Conservation (phyloP, 2,797 vertebrate species). For the Myripristis murdjan region DNA sequence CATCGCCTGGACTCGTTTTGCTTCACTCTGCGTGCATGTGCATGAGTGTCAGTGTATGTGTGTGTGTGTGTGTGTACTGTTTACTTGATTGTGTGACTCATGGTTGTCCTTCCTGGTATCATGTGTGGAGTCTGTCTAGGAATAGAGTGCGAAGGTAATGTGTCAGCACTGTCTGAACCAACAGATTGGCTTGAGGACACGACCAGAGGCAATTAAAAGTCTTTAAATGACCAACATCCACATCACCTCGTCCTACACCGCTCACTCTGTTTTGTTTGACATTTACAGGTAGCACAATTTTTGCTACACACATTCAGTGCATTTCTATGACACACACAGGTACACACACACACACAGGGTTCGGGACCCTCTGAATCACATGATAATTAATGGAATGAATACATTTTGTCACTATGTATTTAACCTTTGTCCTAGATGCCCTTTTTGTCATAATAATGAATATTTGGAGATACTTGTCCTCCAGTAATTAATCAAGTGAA, state of each 20-base stretch:
- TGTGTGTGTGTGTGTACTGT: slow-evolving; percentile 49
- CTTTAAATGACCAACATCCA: neutral
- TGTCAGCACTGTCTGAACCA: slow-evolving; percentile 10
- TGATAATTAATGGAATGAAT: neutral
- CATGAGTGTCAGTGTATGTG: slow-evolving; percentile 55
- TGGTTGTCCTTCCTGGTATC: slow-evolving; percentile 27
- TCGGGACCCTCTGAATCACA: neutral
- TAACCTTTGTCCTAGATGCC: neutral
- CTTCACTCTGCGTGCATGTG: slow-evolving; percentile 48
- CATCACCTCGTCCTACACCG: neutral
- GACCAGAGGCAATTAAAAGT: neutral
- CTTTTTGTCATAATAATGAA: neutral
- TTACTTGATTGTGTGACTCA: slow-evolving; percentile 48
- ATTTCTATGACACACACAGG: slow-evolving; percentile 22
- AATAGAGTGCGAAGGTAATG: slow-evolving; percentile 22
- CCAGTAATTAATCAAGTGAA: too few relatives aligned
- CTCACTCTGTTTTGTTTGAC: neutral
- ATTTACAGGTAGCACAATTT: neutral
- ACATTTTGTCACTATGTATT: neutral
- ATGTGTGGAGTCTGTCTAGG: slow-evolving; percentile 8
- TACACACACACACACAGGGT: neutral
- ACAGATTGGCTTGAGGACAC: slow-evolving; percentile 5
- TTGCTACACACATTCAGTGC: neutral
- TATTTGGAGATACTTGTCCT: neutral
- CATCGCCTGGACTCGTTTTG: slow-evolving; percentile 46